Percentiles rank a stretch among this genome's conserved stretches.
Conservation (phyloP, 2,888 invertebrate genomes). For the Conops quadrifasciatus region DNA sequence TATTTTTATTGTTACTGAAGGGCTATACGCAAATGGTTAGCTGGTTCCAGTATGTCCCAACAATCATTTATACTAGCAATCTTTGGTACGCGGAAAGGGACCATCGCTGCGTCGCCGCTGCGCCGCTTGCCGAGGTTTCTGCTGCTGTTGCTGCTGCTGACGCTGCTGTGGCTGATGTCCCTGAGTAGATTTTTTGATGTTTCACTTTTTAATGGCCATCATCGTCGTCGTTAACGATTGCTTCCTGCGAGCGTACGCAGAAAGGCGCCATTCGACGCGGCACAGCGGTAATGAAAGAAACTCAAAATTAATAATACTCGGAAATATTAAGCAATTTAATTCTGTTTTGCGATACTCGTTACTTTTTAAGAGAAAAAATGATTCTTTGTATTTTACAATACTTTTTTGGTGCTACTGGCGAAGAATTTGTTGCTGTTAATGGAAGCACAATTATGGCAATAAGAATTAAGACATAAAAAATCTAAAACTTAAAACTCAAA, state of each 20-base stretch:
- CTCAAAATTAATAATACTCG: slow-evolving; percentile 22
- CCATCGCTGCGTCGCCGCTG: background rate
- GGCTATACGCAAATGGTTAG: background rate
- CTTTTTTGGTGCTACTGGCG: no score
- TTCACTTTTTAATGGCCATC: slow-evolving; percentile 34
- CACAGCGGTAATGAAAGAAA: slow-evolving; percentile 9
- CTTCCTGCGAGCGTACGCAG: slow-evolving; percentile 2
- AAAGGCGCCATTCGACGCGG: background rate
- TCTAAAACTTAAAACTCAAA: no score
- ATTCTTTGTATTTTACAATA: background rate
- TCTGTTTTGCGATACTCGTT: background rate
- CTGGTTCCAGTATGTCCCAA: background rate
- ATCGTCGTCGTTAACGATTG: slow-evolving; percentile 19
- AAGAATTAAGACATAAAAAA: no score
- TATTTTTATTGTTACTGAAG: background rate
- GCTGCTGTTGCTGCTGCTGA: background rate
- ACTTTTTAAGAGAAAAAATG: background rate
- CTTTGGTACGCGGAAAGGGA: background rate
- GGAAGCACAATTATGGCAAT: no score
- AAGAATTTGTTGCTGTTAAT: no score
- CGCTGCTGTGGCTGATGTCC: slow-evolving; percentile 14
- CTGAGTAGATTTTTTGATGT: slow-evolving; percentile 27
- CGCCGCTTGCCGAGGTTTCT: background rate
- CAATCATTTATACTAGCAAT: no score
- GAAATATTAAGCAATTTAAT: slow-evolving; percentile 25